Evolutionary conservation across 2,113 vertebrate genomes (phyloP).

Genomic region (Ellobius talpinus): DNA sequence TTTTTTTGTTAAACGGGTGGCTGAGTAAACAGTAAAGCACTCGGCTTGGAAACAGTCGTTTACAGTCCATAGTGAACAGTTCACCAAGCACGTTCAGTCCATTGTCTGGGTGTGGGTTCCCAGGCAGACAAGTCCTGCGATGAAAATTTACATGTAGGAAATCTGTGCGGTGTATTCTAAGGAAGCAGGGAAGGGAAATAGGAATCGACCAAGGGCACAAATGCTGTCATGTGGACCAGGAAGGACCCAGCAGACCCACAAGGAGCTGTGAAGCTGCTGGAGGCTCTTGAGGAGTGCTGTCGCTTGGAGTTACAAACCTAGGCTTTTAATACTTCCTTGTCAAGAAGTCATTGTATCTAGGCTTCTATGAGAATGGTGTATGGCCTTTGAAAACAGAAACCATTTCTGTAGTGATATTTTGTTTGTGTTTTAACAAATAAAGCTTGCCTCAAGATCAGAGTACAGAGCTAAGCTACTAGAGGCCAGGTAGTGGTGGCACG

Average conservation of each 20-base stretch:
- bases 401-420: no score
- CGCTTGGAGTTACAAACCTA: background rate
- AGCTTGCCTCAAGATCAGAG: no score
- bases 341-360: background rate
- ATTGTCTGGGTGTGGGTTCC: background rate
- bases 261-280: rapidly evolving
- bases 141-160: background rate
- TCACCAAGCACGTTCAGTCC: background rate
- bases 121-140: background rate
- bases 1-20: background rate
- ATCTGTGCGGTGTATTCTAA: rapidly evolving
- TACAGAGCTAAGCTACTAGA: no score
- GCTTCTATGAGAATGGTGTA: background rate
- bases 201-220: rapidly evolving
- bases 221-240: rapidly evolving
- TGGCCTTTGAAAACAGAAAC: background rate
- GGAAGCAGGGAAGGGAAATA: background rate
- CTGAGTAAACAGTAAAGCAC: constrained; percentile 4
- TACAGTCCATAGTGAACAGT: background rate
- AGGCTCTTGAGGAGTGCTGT: rapidly evolving
- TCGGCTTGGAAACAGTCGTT: background rate
- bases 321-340: background rate
- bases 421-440: no score
- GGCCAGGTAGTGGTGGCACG: rapidly evolving
- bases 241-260: rapidly evolving